Base-by-base conservation (phyloP, 23 tunicate genomes). In the Ascidia mentula region DNA sequence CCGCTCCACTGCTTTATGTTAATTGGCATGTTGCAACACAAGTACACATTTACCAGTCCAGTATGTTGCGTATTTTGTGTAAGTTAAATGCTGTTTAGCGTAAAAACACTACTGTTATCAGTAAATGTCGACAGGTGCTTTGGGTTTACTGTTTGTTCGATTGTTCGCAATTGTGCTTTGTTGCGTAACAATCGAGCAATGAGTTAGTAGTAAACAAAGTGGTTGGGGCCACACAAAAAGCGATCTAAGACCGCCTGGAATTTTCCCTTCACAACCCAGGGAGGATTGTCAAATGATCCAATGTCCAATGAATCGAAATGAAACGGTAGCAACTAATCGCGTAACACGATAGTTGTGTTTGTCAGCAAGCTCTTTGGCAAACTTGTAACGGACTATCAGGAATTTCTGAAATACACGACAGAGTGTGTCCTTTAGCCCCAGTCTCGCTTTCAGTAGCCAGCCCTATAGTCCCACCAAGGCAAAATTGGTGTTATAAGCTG, bases 321-420 rank as follows among this genome's bases (percentile, higher is more conserved):
- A 9, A 20, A 20, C 65, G 13, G 13, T 53, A 20, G 28, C 24
- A 28, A 28, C 12, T 53, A 53, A 53, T 53, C 65, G 22, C 24
- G 65, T 53, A 53, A 53, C 65, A 53, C 13, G 65, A 53, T 53
- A 53, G 24, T 26, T 53, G 22, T 53, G 65, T 53, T 53, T 53
- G 65, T 28, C 65, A 53, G 65, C 65, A 53, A 53, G 13, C 12
- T 53, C 12, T 53, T 3, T 53, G 24, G 65, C 65, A 53, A 53
- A 5, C 65, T 6, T 53, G 65, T 53, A 53, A 53, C 65, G 65
- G 65, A 53, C 65, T 53, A 20, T 53, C 24, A 53, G 65, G 65
- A 53, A 53, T 53, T 53, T 53, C 65, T 6, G 65, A 28, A 53
- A 28, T 53, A 53, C 7, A 53, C 4, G 12, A 53, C 22, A 9